A percentile compares a stretch with the other conserved stretches of the same genome.
phyloP scores from a whole-genome alignment of 2,888 invertebrate genomes.

The Pollenia angustigena region DNA sequence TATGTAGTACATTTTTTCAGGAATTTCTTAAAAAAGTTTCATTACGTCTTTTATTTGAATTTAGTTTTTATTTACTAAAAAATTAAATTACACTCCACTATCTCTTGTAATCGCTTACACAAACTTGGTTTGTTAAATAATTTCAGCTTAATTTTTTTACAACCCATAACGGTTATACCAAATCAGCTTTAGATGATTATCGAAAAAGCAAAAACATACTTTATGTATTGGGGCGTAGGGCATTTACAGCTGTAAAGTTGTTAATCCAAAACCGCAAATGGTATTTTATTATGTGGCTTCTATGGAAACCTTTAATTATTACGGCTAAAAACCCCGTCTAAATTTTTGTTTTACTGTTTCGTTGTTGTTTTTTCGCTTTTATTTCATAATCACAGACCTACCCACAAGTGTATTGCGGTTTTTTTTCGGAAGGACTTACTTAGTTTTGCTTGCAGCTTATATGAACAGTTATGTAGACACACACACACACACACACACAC shows the following conservation, averaged over 20 bases:
- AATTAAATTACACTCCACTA: no score
- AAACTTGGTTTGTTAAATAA: no score
- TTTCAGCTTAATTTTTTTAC: no score
- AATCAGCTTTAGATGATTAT: no score
- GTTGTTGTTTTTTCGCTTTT: neutral
- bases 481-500: conserved; percentile 28
- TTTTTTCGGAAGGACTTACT: conserved; percentile 48
- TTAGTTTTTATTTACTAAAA: no score
- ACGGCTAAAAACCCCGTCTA: neutral
- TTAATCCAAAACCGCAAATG: conserved; percentile 44
- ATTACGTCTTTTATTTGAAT: no score
- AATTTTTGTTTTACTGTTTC: neutral
- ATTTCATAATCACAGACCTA: conserved; percentile 35
- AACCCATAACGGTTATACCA: no score
- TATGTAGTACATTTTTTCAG: no score
- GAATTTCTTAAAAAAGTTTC: no score
- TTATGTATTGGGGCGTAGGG: neutral
- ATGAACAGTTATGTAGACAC: neutral
- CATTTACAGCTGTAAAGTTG: neutral
- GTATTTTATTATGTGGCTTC: conserved; percentile 65
- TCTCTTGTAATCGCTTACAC: no score
- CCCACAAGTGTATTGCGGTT: conserved; percentile 62
- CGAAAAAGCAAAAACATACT: neutral
- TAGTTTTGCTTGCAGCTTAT: conserved; percentile 36
- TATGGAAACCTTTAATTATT: conserved; percentile 38